Base-by-base conservation (phyloP, 2,888 invertebrate genomes). In the Cryptocephalus primarius region DNA sequence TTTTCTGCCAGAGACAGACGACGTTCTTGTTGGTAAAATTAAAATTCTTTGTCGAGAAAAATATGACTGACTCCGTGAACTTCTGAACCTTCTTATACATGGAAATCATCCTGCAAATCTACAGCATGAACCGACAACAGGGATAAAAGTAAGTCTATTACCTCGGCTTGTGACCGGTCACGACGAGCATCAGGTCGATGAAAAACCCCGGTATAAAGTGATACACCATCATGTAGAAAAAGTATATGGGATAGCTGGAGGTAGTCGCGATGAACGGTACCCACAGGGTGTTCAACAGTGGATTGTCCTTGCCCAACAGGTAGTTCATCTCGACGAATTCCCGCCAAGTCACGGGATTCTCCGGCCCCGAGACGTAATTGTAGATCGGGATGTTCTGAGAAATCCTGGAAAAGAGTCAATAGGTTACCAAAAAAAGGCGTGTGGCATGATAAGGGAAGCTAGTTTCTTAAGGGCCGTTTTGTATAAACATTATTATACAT, bases 11-110 rank as follows among this genome's bases (percentile, higher is more conserved):
- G 4, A 86, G 68, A 9, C 67, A 66, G 14, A 74, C 65, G 0
- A 80, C 79, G 60, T 87, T 82, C 42, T 73, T 67, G 52, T 82
- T 83, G 33, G 75, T 73, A 65, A 88, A 89, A 0, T 65, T 64
- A 78, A 91, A 90, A 45, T 84, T 77, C n/a, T 77, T 72, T 14
- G 76, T 78, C 44, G 79, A 78, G 70, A 94, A 94, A 64, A 84
- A 88, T 0, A 79, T 72, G 14, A 93, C 62, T 0, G 84, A 79
- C 2, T 79, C 75, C 6, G 83, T 76, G 52, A 90, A 84, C 65
- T 83, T 85, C 66, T 89, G 84, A 42, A 93, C 79, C 65, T 87
- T 88, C 50, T 74, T 76, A 66, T 91, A 91, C 42, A 85, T 77
- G 56, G 80, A 82, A 53, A 87, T 70, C 76, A 91, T 78, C 85